phyloP scores from a whole-genome alignment of 2,113 vertebrate species.

The Ictalurus furcatus region DNA sequence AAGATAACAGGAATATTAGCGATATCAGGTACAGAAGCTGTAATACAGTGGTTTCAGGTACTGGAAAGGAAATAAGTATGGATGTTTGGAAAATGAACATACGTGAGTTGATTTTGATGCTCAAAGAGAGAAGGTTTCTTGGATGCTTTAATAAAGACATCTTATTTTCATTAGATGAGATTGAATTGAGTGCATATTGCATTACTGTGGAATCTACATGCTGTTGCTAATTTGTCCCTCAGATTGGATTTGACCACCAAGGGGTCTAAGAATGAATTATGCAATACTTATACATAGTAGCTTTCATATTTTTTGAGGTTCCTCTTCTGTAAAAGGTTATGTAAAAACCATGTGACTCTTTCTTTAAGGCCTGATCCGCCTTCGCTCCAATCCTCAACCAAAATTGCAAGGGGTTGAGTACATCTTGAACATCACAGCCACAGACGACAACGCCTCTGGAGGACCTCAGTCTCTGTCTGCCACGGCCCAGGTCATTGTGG shows the following conservation, averaged over 20 bases:
- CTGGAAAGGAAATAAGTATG: background rate
- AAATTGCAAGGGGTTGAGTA: slow-evolving; percentile 84
- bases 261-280: background rate
- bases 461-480: slow-evolving; percentile 78
- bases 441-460: slow-evolving; percentile 82
- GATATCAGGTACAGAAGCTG: background rate
- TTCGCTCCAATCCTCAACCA: slow-evolving; percentile 81
- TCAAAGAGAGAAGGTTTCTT: background rate
- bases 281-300: background rate
- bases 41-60: background rate
- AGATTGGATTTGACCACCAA: slow-evolving; percentile 16
- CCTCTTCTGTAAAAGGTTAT: background rate
- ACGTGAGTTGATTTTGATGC: background rate
- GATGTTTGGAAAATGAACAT: background rate
- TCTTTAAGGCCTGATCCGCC: slow-evolving; percentile 80
- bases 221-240: slow-evolving; percentile 28
- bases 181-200: slow-evolving; percentile 27
- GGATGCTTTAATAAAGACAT: slow-evolving; percentile 21
- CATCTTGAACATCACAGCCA: slow-evolving; percentile 80
- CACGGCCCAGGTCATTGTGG: slow-evolving; percentile 81
- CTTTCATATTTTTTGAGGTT: background rate
- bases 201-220: slow-evolving; percentile 16
- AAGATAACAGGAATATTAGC: background rate
- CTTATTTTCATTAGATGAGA: slow-evolving; percentile 33
- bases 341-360: slow-evolving; percentile 42